Evolutionary conservation across 2,797 vertebrate species (phyloP).

Genomic region (Ceryle rudis): DNA sequence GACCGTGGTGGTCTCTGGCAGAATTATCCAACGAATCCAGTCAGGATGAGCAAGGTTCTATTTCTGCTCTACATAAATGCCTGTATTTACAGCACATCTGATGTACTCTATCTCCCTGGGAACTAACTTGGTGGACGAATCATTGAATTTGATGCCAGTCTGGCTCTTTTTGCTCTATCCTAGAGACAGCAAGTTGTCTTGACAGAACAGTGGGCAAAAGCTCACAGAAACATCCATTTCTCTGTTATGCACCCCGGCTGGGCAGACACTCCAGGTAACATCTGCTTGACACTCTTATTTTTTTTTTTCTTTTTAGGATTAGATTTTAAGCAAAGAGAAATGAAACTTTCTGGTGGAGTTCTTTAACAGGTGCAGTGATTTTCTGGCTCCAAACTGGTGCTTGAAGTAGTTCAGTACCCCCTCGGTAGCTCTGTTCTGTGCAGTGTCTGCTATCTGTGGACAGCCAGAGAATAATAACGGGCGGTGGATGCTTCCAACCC

Average conservation of each 20-base stretch:
- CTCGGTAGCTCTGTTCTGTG: not conserved
- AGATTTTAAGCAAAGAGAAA: not conserved
- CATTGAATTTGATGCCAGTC: not conserved
- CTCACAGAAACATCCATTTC: constrained; percentile 85
- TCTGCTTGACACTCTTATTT: not conserved
- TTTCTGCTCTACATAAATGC: not conserved
- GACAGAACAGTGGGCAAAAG: constrained; percentile 84
- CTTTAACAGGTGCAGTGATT: not conserved
- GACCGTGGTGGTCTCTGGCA: not conserved
- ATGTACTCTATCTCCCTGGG: not conserved
- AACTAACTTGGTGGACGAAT: not conserved
- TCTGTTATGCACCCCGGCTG: constrained; percentile 88
- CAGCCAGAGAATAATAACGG: not conserved
- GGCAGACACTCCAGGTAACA: constrained; percentile 86
- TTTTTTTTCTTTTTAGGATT: not conserved
- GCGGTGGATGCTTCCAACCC: not conserved
- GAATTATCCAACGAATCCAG: not conserved
- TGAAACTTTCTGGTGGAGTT: not conserved
- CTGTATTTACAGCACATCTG: not conserved
- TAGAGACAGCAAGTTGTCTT: constrained; percentile 88
- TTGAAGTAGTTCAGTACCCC: not conserved
- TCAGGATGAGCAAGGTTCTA: not conserved
- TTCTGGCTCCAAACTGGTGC: not conserved
- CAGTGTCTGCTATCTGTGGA: not conserved
- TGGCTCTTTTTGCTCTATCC: constrained; percentile 14